Base-by-base conservation (phyloP, 1,140 invertebrate genomes). In the Heliconius nattereri region DNA sequence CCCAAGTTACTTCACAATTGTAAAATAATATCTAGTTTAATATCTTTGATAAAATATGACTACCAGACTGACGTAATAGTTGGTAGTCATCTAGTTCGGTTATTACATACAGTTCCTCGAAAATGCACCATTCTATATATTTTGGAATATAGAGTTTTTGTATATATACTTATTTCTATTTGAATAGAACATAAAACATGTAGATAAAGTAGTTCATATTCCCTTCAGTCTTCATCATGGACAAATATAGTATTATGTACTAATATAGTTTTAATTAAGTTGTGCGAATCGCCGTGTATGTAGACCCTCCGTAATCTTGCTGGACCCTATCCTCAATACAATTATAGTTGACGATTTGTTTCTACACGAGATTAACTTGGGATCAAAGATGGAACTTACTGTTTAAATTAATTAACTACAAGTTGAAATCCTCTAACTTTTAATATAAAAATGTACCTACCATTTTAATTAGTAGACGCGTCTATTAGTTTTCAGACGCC, bases 221-320 rank as follows among this genome's bases (percentile, higher is more conserved):
- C 32, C 26, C 49, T 71, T 20, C 66, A n/a, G 66, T 26, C 35
- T 74, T 70, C 72, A 74, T 78, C 72, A 45, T 76, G 26, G 35
- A 72, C 54, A 45, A 80, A 78, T 76, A 82, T 80, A 82, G 79
- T 71, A 77, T 49, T 73, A 29, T 49, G 71, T 81, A 73, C 79
- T 76, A 74, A 78, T 80, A 78, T 84, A 78, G 81, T 82, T 82
- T 82, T 84, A 81, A 84, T 84, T 84, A 84, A 84, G 73, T 78
- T 78, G 40, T 71, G n/a, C 26, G 73, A 79, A 60, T 54, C 73
- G 49, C 49, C 73, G 52, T 76, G 72, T 71, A 72, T 66, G 45
- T 35, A 72, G 74, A 45, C 60, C 35, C 66, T 75, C 26, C 74
- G 32, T 73, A 57, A 75, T 73, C 72, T 78, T 45, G 49, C 74